Evolutionary conservation across 2,797 vertebrate species (phyloP).

Genomic region (Argya squamiceps): DNA sequence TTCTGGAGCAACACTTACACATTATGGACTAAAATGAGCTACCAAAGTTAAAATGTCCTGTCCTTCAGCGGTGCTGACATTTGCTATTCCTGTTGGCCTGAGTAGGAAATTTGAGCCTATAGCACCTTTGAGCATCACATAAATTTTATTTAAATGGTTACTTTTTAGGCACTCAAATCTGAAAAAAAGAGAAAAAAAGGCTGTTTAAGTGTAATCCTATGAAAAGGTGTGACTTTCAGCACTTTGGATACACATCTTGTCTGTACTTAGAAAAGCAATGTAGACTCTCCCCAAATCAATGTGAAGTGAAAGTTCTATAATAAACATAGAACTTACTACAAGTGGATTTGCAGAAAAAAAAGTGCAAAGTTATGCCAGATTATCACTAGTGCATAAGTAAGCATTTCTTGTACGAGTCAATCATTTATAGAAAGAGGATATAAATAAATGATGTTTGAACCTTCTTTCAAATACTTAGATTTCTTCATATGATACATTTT

Average conservation of each 20-base stretch:
- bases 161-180: slow-evolving; percentile 36
- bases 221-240: not conserved
- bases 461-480: slow-evolving; percentile 41
- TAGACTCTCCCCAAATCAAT: not conserved
- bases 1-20: not conserved
- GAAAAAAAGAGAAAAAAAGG: not conserved
- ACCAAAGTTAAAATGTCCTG: not conserved
- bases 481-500: slow-evolving; percentile 36
- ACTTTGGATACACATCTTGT: not conserved
- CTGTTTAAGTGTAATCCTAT: not conserved
- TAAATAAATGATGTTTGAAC: slow-evolving; percentile 34
- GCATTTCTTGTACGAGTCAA: not conserved
- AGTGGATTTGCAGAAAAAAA: not conserved
- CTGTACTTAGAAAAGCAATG: not conserved
- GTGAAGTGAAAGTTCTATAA: not conserved
- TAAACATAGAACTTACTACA: not conserved
- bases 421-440: slow-evolving; percentile 29
- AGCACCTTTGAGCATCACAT: slow-evolving; percentile 17
- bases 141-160: not conserved
- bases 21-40: not conserved
- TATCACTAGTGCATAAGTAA: slow-evolving; percentile 31
- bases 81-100: slow-evolving; percentile 31
- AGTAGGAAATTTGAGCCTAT: slow-evolving; percentile 34
- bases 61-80: not conserved
- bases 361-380: slow-evolving; percentile 21